These are phyloP conservation scores for Conus canariensis DNA, from an alignment of 2,888 invertebrate genomes.

Conservation along the genomic window DNA sequence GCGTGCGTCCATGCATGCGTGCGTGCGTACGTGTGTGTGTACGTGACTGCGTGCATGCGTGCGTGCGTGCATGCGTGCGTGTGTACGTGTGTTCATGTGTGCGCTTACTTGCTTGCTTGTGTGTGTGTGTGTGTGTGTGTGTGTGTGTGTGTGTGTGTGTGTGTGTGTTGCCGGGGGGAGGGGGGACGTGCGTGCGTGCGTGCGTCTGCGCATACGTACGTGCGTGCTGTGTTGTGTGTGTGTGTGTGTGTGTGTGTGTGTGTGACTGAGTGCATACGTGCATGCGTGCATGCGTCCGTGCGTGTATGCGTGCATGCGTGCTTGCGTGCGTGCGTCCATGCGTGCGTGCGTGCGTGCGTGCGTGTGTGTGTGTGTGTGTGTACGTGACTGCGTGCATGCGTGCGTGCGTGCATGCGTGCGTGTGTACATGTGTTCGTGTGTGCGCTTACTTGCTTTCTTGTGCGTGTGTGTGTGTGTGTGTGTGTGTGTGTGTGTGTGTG, in stretches of 20 bases:
- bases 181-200: too few species aligned
- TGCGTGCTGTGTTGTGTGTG: conserved; percentile 22
- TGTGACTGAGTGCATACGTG: neutral
- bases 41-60: neutral
- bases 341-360: neutral
- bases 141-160: neutral
- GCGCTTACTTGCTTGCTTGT: neutral
- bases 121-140: neutral
- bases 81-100: neutral
- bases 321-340: neutral
- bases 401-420: neutral
- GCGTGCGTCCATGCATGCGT: neutral
- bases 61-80: neutral
- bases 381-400: neutral
- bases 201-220: conserved; percentile 11
- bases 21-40: neutral
- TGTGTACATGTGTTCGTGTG: neutral
- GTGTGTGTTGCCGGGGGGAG: too few species aligned
- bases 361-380: neutral
- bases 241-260: conserved; percentile 6
- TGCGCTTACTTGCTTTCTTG: neutral
- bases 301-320: neutral
- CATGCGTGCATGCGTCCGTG: neutral
- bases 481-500: neutral
- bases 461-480: conserved; percentile 1